These are phyloP conservation scores for Hylaea fasciaria DNA, from an alignment of 2,888 invertebrate species.

Conservation along the genomic window DNA sequence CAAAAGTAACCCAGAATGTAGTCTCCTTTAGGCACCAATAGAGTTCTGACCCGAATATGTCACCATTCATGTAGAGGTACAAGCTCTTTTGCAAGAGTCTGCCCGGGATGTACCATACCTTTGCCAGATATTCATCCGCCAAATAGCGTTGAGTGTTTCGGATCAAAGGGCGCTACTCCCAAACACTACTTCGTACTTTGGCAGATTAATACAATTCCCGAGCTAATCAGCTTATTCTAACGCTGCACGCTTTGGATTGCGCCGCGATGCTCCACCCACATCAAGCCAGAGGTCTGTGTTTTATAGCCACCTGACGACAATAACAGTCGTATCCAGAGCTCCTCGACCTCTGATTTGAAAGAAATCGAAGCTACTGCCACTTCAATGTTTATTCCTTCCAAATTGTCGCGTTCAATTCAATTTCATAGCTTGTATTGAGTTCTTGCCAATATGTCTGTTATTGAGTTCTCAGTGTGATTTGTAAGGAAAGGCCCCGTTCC, in stretches of 20 bases:
- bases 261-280: slow-evolving; percentile 22
- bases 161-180: too few species aligned
- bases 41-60: too few species aligned
- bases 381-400: slow-evolving; percentile 26
- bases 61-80: too few species aligned
- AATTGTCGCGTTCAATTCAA: slow-evolving; percentile 35
- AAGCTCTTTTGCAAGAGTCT: too few species aligned
- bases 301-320: slow-evolving; percentile 41
- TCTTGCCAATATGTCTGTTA: not conserved
- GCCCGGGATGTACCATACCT: too few species aligned
- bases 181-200: too few species aligned
- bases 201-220: too few species aligned
- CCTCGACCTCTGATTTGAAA: slow-evolving; percentile 40
- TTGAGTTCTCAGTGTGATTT: not conserved
- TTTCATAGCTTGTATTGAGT: slow-evolving; percentile 22
- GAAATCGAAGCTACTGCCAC: slow-evolving; percentile 28
- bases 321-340: slow-evolving; percentile 45
- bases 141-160: too few species aligned
- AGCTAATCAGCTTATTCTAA: too few species aligned
- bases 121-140: too few species aligned
- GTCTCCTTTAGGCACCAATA: too few species aligned
- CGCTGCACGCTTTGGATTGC: slow-evolving; percentile 1
- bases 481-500: not conserved
- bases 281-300: slow-evolving; percentile 41
- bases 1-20: too few species aligned